Evolutionary conservation across 2,888 invertebrate species (phyloP).

Genomic region (Nomada fabriciana): DNA sequence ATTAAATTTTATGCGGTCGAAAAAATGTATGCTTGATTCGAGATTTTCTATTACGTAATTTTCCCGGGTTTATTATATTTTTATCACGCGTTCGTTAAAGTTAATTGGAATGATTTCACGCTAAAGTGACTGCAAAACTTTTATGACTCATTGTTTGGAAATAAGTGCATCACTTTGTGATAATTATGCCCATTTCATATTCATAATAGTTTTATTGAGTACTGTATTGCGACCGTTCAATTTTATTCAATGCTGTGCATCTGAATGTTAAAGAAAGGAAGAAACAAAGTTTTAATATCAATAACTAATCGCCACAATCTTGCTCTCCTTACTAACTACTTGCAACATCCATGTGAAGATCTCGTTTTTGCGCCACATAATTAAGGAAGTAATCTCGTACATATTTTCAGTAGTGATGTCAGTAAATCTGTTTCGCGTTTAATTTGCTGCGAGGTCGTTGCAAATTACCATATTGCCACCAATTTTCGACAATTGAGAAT

Average conservation of each 20-base stretch:
- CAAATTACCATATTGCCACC: constrained; percentile 46
- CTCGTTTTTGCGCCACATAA: constrained; percentile 3
- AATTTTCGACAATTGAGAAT: constrained; percentile 3
- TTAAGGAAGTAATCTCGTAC: constrained; percentile 28
- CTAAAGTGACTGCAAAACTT: constrained; percentile 24
- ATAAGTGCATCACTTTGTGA: constrained; percentile 46
- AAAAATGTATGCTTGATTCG: not conserved
- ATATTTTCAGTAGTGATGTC: constrained; percentile 52
- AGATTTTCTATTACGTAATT: not conserved
- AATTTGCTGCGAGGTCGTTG: constrained; percentile 39
- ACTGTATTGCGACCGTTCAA: too few species aligned
- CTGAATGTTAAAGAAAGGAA: too few species aligned
- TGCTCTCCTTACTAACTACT: not conserved
- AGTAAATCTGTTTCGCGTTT: constrained; percentile 49
- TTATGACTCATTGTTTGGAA: constrained; percentile 50
- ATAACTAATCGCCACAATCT: not conserved
- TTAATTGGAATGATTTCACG: constrained; percentile 49
- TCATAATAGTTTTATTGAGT: not conserved
- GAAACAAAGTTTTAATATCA: too few species aligned
- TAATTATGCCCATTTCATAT: constrained; percentile 1
- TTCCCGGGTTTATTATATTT: not conserved
- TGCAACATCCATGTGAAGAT: not conserved
- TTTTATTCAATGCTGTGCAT: too few species aligned
- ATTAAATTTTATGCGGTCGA: too few species aligned
- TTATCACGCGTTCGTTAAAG: not conserved